phyloP scores from a whole-genome alignment of 2,797 vertebrate genomes.

The Lithobates pipiens region DNA sequence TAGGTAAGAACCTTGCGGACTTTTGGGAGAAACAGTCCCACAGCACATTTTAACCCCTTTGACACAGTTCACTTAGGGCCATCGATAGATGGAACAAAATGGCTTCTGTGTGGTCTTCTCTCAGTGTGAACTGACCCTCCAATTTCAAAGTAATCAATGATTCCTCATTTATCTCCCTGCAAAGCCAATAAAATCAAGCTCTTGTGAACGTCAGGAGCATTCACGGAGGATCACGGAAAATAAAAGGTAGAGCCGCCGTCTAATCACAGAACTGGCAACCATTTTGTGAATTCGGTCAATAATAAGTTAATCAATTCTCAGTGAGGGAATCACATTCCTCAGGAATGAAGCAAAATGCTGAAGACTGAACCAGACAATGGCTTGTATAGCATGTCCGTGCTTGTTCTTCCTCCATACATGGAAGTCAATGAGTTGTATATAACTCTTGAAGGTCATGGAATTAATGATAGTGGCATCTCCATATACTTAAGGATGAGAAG shows the following conservation, averaged over 20 bases:
- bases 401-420: no score
- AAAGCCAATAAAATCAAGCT: constrained; percentile 20
- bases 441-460: no score
- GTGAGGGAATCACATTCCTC: neutral
- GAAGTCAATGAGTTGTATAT: no score
- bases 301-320: neutral
- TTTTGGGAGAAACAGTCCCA: neutral
- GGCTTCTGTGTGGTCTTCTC: neutral
- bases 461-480: no score
- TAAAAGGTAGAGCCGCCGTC: neutral
- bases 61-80: neutral
- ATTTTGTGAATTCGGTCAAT: neutral
- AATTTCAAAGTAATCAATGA: constrained; percentile 17
- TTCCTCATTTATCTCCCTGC: constrained; percentile 11
- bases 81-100: constrained; percentile 6
- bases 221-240: constrained; percentile 1
- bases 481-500: no score
- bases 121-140: neutral
- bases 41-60: neutral
- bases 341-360: neutral
- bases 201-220: neutral
- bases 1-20: neutral
- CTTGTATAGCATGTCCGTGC: no score
- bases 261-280: neutral
- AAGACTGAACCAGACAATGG: no score